These are phyloP conservation scores for Probosciger aterrimus DNA, from an alignment of 2,113 vertebrate species.

Conservation along the genomic window DNA sequence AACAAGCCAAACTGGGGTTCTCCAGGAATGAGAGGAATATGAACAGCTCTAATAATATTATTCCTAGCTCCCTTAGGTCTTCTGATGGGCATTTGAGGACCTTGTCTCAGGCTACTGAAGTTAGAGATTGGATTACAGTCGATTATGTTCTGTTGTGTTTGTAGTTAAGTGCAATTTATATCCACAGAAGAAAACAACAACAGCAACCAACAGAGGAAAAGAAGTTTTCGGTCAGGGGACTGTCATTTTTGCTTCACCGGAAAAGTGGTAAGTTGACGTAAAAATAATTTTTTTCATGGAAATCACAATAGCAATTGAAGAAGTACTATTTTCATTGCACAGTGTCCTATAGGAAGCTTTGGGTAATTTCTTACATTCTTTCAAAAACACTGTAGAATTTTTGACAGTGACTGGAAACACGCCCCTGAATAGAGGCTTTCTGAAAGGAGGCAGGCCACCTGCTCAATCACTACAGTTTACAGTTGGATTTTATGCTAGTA, in stretches of 20 bases:
- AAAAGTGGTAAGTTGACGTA: neutral
- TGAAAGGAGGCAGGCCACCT: neutral
- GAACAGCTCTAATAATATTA: neutral
- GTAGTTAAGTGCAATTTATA: neutral
- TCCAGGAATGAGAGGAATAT: neutral
- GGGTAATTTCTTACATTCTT: neutral
- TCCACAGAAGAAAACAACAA: neutral
- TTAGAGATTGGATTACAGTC: neutral
- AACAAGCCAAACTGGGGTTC: neutral
- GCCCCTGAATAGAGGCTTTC: neutral
- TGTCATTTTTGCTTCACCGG: neutral
- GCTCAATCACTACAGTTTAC: neutral
- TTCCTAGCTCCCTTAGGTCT: neutral
- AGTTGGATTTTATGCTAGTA: neutral
- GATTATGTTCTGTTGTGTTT: neutral
- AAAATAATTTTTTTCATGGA: neutral
- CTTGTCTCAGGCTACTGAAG: neutral
- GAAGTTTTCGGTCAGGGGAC: neutral
- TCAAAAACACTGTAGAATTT: neutral
- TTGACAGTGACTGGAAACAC: neutral
- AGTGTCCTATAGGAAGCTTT: neutral
- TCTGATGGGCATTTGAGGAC: neutral
- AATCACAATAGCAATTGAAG: neutral
- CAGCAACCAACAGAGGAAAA: neutral
- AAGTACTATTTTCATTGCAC: neutral